Evolutionary conservation across 2,113 vertebrate genomes (phyloP).

Genomic region (Xiphias gladius): DNA sequence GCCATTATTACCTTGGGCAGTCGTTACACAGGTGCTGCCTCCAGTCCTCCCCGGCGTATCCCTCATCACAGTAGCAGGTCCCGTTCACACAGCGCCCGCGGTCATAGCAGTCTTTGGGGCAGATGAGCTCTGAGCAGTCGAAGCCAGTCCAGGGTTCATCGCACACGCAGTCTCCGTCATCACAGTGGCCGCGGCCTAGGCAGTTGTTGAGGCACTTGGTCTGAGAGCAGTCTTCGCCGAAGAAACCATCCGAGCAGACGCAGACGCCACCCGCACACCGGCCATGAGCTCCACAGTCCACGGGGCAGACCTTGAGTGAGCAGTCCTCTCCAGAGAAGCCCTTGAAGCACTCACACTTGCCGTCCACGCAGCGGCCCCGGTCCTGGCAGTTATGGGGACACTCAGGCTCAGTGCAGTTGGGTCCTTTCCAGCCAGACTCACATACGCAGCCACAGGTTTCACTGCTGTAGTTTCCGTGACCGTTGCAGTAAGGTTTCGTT

Average conservation of each 20-base stretch:
- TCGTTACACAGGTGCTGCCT: slow-evolving; percentile 81
- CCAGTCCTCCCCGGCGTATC: slow-evolving; percentile 87
- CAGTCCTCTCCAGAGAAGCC: slow-evolving; percentile 89
- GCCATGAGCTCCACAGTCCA: slow-evolving; percentile 85
- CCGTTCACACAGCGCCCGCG: slow-evolving; percentile 87
- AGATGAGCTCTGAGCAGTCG: slow-evolving; percentile 88
- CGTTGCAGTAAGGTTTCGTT: slow-evolving; percentile 89
- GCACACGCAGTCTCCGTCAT: slow-evolving; percentile 89
- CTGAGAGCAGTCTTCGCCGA: slow-evolving; percentile 89
- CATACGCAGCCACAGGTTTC: slow-evolving; percentile 88
- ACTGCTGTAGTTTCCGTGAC: slow-evolving; percentile 91
- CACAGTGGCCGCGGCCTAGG: slow-evolving; percentile 84
- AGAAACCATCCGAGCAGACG: slow-evolving; percentile 86
- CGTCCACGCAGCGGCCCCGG: slow-evolving; percentile 89
- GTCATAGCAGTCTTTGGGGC: slow-evolving; percentile 88
- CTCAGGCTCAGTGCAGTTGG: slow-evolving; percentile 88
- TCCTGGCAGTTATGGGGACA: slow-evolving; percentile 89
- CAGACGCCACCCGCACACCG: slow-evolving; percentile 85
- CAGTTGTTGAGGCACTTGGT: slow-evolving; percentile 89
- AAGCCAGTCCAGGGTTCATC: slow-evolving; percentile 86
- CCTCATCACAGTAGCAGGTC: slow-evolving; percentile 88
- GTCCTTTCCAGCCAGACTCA: slow-evolving; percentile 85
- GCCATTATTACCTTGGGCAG: slow-evolving; percentile 86
- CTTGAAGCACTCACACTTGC: slow-evolving; percentile 91
- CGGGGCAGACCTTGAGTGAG: slow-evolving; percentile 80